Percentiles rank a stretch among this genome's conserved stretches.
These are phyloP conservation scores for Camponotus fellah DNA, from an alignment of 2,888 invertebrate species.

Conservation along the genomic window DNA sequence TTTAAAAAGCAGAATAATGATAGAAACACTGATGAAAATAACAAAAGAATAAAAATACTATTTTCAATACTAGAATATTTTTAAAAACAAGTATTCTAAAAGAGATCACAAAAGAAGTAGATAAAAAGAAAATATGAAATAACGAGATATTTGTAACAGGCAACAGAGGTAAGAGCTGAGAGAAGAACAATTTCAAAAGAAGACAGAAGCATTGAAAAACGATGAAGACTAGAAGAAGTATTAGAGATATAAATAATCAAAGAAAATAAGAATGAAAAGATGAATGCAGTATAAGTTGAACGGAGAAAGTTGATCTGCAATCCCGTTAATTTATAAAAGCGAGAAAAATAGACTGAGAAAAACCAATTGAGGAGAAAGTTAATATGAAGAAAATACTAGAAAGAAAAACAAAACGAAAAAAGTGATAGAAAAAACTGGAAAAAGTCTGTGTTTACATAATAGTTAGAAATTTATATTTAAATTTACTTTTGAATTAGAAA, in stretches of 20 bases:
- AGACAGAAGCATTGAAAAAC: not conserved
- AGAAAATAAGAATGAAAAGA: not conserved
- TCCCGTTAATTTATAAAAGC: not conserved
- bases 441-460: not conserved
- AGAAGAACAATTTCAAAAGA: slow-evolving; percentile 46
- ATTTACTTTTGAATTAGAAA: not conserved
- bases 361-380: slow-evolving; percentile 45
- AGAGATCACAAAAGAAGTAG: not conserved
- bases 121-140: slow-evolving; percentile 46
- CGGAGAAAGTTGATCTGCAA: slow-evolving; percentile 47
- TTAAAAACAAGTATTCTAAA: not conserved
- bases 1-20: not conserved
- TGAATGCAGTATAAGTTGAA: not conserved
- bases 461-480: not conserved
- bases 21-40: not conserved
- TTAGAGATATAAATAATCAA: slow-evolving; percentile 18
- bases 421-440: slow-evolving; percentile 22
- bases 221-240: slow-evolving; percentile 19
- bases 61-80: not conserved
- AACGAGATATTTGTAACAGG: slow-evolving; percentile 51
- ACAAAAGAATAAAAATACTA: not conserved
- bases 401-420: slow-evolving; percentile 11
- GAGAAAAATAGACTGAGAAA: slow-evolving; percentile 41
- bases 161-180: slow-evolving; percentile 56
- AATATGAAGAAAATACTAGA: slow-evolving; percentile 5